Evolutionary conservation across 2,888 invertebrate species (phyloP).

Genomic region (Agonopterix subpropinquella): DNA sequence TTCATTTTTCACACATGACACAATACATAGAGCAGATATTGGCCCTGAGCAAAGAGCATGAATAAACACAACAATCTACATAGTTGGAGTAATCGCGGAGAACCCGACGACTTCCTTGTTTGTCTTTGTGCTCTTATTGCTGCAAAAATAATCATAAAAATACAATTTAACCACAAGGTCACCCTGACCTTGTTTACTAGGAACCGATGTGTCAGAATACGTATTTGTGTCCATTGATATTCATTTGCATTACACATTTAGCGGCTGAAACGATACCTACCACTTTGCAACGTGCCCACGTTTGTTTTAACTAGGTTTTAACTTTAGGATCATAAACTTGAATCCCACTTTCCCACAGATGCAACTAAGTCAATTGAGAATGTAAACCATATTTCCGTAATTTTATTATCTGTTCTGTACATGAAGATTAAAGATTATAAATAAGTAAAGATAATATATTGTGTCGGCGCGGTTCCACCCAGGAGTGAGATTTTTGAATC

Average conservation of each 20-base stretch:
- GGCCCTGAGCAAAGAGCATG: slow-evolving; percentile 44
- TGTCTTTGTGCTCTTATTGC: slow-evolving; percentile 56
- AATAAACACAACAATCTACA: slow-evolving; percentile 45
- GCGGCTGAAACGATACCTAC: slow-evolving; percentile 1
- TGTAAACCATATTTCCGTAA: no score
- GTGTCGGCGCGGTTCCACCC: no score
- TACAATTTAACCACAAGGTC: slow-evolving; percentile 57
- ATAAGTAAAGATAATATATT: no score
- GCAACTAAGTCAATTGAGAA: no score
- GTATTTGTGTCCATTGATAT: slow-evolving; percentile 39
- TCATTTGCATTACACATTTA: slow-evolving; percentile 9
- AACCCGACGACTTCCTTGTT: slow-evolving; percentile 61
- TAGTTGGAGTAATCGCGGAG: slow-evolving; percentile 41
- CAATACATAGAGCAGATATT: slow-evolving; percentile 15
- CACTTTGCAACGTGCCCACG: neutral
- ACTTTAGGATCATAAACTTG: no score
- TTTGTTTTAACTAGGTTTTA: neutral
- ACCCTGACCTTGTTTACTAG: slow-evolving; percentile 62
- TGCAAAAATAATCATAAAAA: slow-evolving; percentile 60
- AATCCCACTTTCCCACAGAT: no score
- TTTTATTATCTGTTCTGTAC: no score
- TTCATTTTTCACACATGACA: slow-evolving; percentile 9
- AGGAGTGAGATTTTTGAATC: no score
- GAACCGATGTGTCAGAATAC: slow-evolving; percentile 47
- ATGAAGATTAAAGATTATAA: no score